Conservation (phyloP, 2,797 vertebrate genomes). For the Esox masquinongy region DNA sequence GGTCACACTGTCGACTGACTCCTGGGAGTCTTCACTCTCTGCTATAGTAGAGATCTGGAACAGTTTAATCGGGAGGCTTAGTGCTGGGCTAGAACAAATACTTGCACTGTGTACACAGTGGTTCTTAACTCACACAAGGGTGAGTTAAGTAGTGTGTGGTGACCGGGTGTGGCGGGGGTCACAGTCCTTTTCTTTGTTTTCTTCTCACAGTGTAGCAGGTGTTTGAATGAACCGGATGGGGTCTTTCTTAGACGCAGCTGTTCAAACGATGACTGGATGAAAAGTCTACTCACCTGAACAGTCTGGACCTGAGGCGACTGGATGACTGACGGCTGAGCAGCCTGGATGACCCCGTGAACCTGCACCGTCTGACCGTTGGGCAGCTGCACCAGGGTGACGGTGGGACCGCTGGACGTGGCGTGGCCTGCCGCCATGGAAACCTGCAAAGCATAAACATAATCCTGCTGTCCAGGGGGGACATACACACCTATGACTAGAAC, state of each 20-base stretch:
- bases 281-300: conserved; percentile 81
- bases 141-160: too few relatives aligned
- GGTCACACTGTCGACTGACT: conserved; percentile 96
- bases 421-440: conserved; percentile 67
- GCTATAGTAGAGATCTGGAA: conserved; percentile 94
- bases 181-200: too few relatives aligned
- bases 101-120: neutral
- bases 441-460: conserved; percentile 39
- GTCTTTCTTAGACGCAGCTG: too few relatives aligned
- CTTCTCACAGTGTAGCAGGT: too few relatives aligned
- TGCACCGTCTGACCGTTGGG: conserved; percentile 96
- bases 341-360: conserved; percentile 96
- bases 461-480: conserved; percentile 23
- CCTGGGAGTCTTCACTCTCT: conserved; percentile 98
- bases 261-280: neutral
- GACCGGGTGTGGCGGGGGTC: too few relatives aligned
- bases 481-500: neutral
- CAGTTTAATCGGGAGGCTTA: neutral
- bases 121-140: neutral
- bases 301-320: conserved; percentile 95
- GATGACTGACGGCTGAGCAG: conserved; percentile 94
- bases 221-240: too few relatives aligned
- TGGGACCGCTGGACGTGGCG: conserved; percentile 80
- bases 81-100: neutral
- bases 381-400: conserved; percentile 92